Evolutionary conservation across 2,797 vertebrate species (phyloP), one percentile per base, ranked within the genome.

Genomic region (Pseudotriccus pelzelni): DNA sequence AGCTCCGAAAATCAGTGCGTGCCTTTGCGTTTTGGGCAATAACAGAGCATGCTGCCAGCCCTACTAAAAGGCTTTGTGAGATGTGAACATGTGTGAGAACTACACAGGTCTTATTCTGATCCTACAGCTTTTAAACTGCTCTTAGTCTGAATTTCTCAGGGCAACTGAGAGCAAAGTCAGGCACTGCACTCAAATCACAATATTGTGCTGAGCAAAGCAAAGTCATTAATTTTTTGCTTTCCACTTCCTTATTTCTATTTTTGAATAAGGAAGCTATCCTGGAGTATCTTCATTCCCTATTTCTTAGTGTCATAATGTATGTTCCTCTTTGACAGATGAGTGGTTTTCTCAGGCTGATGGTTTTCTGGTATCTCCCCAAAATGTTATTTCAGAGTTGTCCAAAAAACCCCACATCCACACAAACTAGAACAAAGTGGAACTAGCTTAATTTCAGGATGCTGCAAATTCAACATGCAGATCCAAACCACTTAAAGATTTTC

Each of bases 221-320:
- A 93, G 53, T 83, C 44, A 91, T 85, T 89, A 17, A n/a, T 87
- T 92, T 96, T 96, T 73, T 91, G 93, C 41, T 89, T 92, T 86
- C 44, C 78, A 87, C 50, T 97, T 96, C 94, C 95, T 86, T 81
- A 90, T 95, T 97, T 97, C 93, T 96, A 95, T 91, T 94, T 96
- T 83, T 89, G 79, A 89, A 96, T 87, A 81, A 87, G 89, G 92
- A 96, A 96, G 89, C 62, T 94, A 64, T 58, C 59, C 66, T 56
- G 55, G 24, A 85, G 55, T 55, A 84, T 85, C 63, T 93, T 96
- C 69, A 93, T 74, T 43, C 63, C 62, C 37, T 84, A 11, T 76
- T 92, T 90, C 58, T 95, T 27, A 81, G 28, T 89, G 75, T 83
- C 58, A 89, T 56, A 92, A 80, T 1, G 0, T 53, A 44, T 44